Percentiles rank a stretch among this genome's conserved stretches.
phyloP scores from a whole-genome alignment of 2,797 vertebrate genomes.

The Anabas testudineus region DNA sequence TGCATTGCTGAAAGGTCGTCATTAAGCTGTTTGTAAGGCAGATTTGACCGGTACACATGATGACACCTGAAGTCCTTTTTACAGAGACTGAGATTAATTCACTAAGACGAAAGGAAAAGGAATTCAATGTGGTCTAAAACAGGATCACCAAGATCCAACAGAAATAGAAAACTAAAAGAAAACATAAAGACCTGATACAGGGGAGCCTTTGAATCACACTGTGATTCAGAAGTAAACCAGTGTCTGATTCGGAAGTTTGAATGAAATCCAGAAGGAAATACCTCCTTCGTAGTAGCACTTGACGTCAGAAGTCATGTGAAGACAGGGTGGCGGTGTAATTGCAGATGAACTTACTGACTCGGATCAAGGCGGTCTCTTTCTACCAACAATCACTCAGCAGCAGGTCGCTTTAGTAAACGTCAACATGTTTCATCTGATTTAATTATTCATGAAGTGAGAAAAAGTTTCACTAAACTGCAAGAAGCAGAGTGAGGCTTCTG shows the following conservation, averaged over 20 bases:
- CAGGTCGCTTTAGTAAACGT: constrained; percentile 35
- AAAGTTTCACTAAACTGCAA: constrained; percentile 25
- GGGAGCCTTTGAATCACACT: constrained; percentile 1
- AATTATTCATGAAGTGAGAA: constrained; percentile 16
- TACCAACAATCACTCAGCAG: constrained; percentile 13
- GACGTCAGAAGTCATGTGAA: background rate
- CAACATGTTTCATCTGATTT: constrained; percentile 47
- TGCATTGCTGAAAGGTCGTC: constrained; percentile 37
- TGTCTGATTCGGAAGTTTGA: background rate
- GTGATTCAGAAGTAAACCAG: constrained; percentile 6
- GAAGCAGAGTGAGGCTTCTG: background rate
- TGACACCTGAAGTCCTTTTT: constrained; percentile 52
- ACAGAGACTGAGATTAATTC: constrained; percentile 3
- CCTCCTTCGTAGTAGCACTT: background rate
- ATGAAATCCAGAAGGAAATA: constrained; percentile 15
- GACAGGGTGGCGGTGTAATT: background rate
- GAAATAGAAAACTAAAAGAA: background rate
- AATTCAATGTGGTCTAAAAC: too few species aligned
- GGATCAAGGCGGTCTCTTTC: constrained; percentile 13
- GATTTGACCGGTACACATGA: constrained; percentile 49
- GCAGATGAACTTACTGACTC: constrained; percentile 49
- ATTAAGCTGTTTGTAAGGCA: constrained; percentile 73
- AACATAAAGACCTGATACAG: constrained; percentile 22
- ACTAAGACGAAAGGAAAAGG: too few species aligned
- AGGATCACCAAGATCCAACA: too few species aligned